Percentiles rank a stretch among this genome's conserved stretches.
Conservation (phyloP, 2,113 vertebrate genomes). For the Empidonax alnorum region DNA sequence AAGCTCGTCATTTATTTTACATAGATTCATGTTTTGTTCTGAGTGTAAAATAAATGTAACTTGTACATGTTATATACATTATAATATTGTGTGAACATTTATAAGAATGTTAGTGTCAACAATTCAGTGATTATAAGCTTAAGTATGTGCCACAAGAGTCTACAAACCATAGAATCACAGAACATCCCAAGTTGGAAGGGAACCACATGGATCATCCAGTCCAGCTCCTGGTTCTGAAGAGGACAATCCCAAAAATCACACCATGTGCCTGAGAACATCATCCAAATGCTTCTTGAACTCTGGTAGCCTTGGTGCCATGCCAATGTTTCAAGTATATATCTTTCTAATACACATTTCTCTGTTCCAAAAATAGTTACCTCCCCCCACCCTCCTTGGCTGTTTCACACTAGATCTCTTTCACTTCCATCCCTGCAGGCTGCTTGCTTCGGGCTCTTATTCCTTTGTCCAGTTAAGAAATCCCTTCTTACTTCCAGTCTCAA, state of each 20-base stretch:
- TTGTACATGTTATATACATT: background rate
- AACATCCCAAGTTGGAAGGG: background rate
- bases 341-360: background rate
- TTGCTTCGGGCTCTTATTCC: background rate
- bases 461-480: background rate
- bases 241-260: background rate
- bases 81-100: background rate
- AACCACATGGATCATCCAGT: background rate
- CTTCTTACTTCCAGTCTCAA: background rate
- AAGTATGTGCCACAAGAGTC: background rate
- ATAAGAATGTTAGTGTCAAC: background rate
- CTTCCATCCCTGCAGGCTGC: background rate
- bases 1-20: background rate
- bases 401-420: background rate
- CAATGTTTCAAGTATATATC: background rate
- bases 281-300: background rate
- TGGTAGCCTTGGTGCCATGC: background rate
- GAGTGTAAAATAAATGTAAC: background rate
- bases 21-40: background rate
- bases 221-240: background rate
- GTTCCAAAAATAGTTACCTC: background rate
- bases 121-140: background rate
- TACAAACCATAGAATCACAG: background rate
- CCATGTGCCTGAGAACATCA: background rate
- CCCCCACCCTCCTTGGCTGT: background rate